Evolutionary conservation across 2,888 invertebrate species (phyloP).

Genomic region (Chloroclystis v-ata): DNA sequence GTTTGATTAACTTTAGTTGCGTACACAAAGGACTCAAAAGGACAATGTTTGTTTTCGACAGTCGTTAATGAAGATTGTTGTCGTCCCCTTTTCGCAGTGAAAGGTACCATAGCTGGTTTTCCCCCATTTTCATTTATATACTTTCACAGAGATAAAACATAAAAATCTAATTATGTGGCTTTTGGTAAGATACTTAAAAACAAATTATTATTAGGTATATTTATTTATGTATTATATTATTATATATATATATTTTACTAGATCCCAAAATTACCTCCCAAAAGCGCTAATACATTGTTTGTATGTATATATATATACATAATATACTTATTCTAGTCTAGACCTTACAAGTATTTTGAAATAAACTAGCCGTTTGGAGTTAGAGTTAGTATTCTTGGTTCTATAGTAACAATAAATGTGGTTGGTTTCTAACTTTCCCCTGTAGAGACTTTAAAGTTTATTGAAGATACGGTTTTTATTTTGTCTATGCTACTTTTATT

Average conservation of each 20-base stretch:
- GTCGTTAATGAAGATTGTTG: conserved; percentile 24
- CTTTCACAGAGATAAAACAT: too few species aligned
- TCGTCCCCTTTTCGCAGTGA: conserved; percentile 10
- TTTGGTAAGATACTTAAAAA: too few species aligned
- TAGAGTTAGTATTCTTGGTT: background rate
- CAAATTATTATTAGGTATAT: too few species aligned
- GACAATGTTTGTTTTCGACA: conserved; percentile 26
- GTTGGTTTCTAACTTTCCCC: background rate
- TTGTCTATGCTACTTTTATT: background rate
- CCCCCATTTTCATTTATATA: background rate
- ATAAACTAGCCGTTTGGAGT: background rate
- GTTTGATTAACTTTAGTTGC: conserved; percentile 26
- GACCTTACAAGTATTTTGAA: too few species aligned
- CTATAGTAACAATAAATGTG: background rate
- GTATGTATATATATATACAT: too few species aligned
- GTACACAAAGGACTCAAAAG: conserved; percentile 20
- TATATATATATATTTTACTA: too few species aligned
- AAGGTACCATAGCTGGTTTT: background rate
- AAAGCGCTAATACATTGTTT: too few species aligned
- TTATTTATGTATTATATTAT: too few species aligned
- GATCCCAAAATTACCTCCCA: too few species aligned
- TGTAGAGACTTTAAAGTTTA: background rate
- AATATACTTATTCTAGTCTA: too few species aligned
- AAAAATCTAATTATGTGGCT: too few species aligned
- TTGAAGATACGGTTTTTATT: background rate